Evolutionary conservation across 2,888 invertebrate genomes (phyloP), one percentile per base, ranked within the genome.

Genomic region (Drosophila imparisetae): DNA sequence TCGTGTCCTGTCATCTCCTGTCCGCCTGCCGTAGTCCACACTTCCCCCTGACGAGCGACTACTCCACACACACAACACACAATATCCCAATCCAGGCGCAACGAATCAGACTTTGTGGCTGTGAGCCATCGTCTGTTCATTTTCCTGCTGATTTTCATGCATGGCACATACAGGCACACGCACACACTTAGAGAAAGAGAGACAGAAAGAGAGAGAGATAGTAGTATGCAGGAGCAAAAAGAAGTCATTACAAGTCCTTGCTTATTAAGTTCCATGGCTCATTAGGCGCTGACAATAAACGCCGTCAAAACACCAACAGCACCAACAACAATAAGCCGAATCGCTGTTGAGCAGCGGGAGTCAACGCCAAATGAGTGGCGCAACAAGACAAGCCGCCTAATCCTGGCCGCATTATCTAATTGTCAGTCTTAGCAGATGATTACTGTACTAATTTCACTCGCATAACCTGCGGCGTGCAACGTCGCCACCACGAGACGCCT

Each of bases 191-290:
- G 38, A 36, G 24, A 18, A 13, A 11, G 21, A n/a, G 50, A 36
- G 45, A 24, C n/a, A 18, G 27, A 36, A 36, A 18, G 54, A 36
- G 49, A 18, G 54, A 11, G 11, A 36, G 27, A 21, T 6, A 27
- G 27, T 10, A 15, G 21, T 8, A 18, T 24, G 24, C 18, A n/a
- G 49, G 29, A 27, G 48, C 60, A 55, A 77, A 70, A 81, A 73
- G 80, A 84, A 85, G 85, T 81, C 89, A 85, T 85, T 85, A 84
- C 87, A 85, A 85, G 87, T 81, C 87, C 87, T 85, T 85, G 89
- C 85, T 85, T 85, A 85, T 85, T 85, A 85, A 89, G 85, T 89
- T 89, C 85, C 85, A 85, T 89, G 85, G 85, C 89, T 85, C 85
- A 85, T 85, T 85, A 89, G 89, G 85, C 87, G 83, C 83, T 75